Evolutionary conservation across 1,140 invertebrate genomes (phyloP), one percentile per base, ranked within the genome.

Genomic region (Palaemon carinicauda): DNA sequence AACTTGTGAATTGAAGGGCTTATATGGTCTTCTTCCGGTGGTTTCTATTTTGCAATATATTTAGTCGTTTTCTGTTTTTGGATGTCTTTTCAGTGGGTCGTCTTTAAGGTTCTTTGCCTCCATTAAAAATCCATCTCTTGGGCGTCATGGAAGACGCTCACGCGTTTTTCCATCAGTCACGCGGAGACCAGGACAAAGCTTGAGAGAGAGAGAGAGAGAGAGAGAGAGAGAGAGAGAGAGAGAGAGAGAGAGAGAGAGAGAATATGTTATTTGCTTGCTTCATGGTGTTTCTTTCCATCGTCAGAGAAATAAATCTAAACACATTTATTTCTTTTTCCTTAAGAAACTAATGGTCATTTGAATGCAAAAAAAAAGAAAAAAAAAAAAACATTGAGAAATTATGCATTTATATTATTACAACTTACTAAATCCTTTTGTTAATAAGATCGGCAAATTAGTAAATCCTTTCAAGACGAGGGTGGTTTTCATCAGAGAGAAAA

Each of bases 71-170:
- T 41, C 41, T 41, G 41, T 41, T 41, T 12, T 41, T 41, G 41
- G 12, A 41, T 41, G 41, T 41, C 41, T 41, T 41, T 5, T 41
- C 41, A 41, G 41, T 41, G 41, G 41, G 29, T 29, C 60, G 60
- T 29, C 17, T 65, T 65, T 65, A 21, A 29, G 56, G 24, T 60
- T 29, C 73, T 17, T 31, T n/a, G n/a, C 75, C 75, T 78, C 75
- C 75, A 78, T 78, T 78, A 78, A 78, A 78, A 78, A 78, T 78
- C 75, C 75, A 78, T 78, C 52, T 78, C 21, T 50, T 10, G 31
- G 19, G 33, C 33, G 75, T 78, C 75, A 78, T 78, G 75, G 75
- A 78, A 78, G 50, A n/a, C 17, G n/a, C 33, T 50, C n/a, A 21
- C 19, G 14, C 33, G 75, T 78, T 78, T 78, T 78, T 78, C 41